phyloP scores from a whole-genome alignment of 2,888 invertebrate species.

The Apamea anceps region DNA sequence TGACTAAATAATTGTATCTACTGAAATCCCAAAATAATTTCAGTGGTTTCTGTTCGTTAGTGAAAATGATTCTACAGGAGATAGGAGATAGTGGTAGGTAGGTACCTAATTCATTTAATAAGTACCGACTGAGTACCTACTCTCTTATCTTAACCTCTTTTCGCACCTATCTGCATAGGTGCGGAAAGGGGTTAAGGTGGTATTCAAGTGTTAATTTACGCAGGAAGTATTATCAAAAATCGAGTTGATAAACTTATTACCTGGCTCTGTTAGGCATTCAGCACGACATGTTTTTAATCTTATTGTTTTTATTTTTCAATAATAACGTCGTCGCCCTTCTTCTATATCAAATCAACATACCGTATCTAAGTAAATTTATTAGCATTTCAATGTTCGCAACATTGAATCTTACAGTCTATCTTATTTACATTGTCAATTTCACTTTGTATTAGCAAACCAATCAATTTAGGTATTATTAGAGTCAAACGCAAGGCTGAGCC shows the following conservation, averaged over 20 bases:
- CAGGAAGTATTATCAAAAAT: conserved; percentile 3
- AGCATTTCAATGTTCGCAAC: conserved; percentile 1
- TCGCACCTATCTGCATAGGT: background rate
- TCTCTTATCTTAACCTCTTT: conserved; percentile 28
- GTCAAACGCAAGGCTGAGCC: conserved; percentile 35
- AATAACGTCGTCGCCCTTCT: background rate
- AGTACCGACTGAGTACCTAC: too few relatives aligned
- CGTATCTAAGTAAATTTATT: background rate
- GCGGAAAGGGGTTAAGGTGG: background rate
- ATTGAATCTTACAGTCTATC: conserved; percentile 2
- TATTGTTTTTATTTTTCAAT: conserved; percentile 21
- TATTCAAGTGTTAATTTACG: conserved; percentile 19
- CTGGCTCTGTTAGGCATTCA: conserved; percentile 10
- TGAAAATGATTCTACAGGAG: background rate
- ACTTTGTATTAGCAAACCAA: conserved; percentile 19
- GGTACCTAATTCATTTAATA: background rate
- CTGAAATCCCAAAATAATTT: background rate
- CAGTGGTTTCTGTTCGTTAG: background rate
- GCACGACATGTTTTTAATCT: conserved; percentile 26
- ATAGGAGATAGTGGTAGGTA: background rate
- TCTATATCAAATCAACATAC: conserved; percentile 22
- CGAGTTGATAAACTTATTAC: background rate
- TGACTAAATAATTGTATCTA: background rate
- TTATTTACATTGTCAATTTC: conserved; percentile 34
- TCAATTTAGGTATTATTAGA: conserved; percentile 32